These are phyloP conservation scores for Acanthurus tractus DNA, from an alignment of 2,797 vertebrate species.

Conservation along the genomic window DNA sequence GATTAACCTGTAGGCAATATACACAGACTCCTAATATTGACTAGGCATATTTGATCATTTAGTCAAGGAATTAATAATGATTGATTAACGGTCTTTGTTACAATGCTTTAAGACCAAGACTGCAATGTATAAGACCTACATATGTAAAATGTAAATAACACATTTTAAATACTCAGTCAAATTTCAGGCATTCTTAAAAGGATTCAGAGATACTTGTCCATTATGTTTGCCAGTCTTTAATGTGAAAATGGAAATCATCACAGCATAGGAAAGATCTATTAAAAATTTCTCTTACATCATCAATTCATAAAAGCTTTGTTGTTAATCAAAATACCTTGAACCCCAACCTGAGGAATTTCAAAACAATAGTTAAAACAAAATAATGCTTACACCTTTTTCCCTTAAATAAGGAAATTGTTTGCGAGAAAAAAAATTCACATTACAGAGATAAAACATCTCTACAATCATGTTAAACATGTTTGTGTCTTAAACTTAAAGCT, in stretches of 20 bases:
- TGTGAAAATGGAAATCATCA: constrained; percentile 67
- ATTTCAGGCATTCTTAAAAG: too few species aligned
- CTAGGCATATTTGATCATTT: too few species aligned
- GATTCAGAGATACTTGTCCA: constrained; percentile 4
- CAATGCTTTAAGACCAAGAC: too few species aligned
- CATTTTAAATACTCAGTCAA: too few species aligned
- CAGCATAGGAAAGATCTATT: constrained; percentile 64
- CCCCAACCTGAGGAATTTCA: constrained; percentile 45
- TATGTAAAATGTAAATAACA: too few species aligned
- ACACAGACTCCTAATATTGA: too few species aligned
- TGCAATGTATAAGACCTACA: too few species aligned
- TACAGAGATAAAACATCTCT: constrained; percentile 73
- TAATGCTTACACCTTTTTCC: constrained; percentile 30
- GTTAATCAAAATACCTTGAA: constrained; percentile 44
- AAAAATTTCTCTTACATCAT: constrained; percentile 38
- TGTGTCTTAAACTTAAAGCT: constrained; percentile 51
- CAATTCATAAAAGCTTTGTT: constrained; percentile 42
- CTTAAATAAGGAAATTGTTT: constrained; percentile 46
- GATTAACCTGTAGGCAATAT: too few species aligned
- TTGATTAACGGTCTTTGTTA: too few species aligned
- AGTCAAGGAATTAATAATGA: too few species aligned
- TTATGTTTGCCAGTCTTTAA: constrained; percentile 60
- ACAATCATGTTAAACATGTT: constrained; percentile 72
- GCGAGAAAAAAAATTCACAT: constrained; percentile 14
- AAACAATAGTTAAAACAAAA: constrained; percentile 51